A percentile compares a stretch with the other conserved stretches of the same genome.
phyloP scores from a whole-genome alignment of 2,888 invertebrate genomes.

The Dione juno region DNA sequence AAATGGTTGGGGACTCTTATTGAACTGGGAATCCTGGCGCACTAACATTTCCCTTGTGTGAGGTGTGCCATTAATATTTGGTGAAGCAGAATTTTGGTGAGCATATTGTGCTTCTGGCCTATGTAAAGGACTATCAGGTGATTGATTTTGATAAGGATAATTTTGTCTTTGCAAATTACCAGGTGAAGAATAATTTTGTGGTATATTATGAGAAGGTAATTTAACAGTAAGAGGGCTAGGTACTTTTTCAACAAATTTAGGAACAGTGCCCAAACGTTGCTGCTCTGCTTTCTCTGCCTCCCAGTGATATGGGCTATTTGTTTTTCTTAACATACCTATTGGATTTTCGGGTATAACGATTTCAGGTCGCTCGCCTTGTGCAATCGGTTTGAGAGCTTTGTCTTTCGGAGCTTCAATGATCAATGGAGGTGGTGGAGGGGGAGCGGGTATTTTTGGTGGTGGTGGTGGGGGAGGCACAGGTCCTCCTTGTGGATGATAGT shows the following conservation, averaged over 20 bases:
- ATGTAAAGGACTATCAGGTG: slow-evolving; percentile 75
- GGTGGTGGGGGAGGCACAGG: slow-evolving; percentile 74
- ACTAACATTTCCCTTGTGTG: slow-evolving; percentile 72
- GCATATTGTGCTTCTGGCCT: slow-evolving; percentile 79
- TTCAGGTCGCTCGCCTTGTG: slow-evolving; percentile 86
- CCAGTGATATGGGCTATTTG: slow-evolving; percentile 87
- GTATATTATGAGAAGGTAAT: slow-evolving; percentile 73
- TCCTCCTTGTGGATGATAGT: slow-evolving; percentile 67
- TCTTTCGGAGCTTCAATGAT: slow-evolving; percentile 79
- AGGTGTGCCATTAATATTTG: slow-evolving; percentile 63
- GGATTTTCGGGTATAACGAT: slow-evolving; percentile 90
- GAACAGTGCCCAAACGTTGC: slow-evolving; percentile 76
- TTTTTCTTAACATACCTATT: slow-evolving; percentile 87
- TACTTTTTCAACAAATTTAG: slow-evolving; percentile 76
- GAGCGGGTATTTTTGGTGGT: slow-evolving; percentile 74
- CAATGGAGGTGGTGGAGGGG: slow-evolving; percentile 85
- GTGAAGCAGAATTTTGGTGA: slow-evolving; percentile 66
- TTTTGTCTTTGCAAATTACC: slow-evolving; percentile 61
- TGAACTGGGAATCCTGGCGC: slow-evolving; percentile 80
- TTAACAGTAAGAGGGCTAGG: slow-evolving; percentile 79
- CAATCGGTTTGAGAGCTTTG: slow-evolving; percentile 80
- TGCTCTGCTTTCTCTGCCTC: slow-evolving; percentile 84
- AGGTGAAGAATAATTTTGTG: slow-evolving; percentile 69
- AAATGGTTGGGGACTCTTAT: slow-evolving; percentile 79
- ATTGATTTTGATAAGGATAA: slow-evolving; percentile 60